Conservation (phyloP, 2,888 invertebrate species). For the Synanthedon andrenaeformis region DNA sequence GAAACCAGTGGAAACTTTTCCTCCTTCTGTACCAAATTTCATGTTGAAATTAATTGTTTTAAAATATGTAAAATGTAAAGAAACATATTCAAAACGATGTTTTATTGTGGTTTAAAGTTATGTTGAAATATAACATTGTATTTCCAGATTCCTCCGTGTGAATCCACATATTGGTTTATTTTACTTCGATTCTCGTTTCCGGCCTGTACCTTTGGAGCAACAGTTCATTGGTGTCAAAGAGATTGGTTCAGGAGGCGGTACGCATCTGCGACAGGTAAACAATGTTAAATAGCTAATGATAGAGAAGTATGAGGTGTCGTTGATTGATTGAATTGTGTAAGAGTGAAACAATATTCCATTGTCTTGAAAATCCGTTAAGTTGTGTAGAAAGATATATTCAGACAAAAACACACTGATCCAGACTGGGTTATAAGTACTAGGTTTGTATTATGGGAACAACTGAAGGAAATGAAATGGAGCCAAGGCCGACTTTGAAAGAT, state of each 20-base stretch:
- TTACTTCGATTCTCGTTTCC: slow-evolving; percentile 92
- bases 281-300: not conserved
- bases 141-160: slow-evolving; percentile 83
- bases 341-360: no score
- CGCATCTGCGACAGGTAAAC: slow-evolving; percentile 48
- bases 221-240: slow-evolving; percentile 91
- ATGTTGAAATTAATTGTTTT: not conserved
- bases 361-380: no score
- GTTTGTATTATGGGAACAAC: no score
- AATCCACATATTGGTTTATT: slow-evolving; percentile 93
- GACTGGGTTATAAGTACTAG: no score
- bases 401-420: no score
- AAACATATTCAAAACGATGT: no score
- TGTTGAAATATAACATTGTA: no score
- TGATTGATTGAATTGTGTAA: no score
- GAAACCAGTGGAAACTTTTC: not conserved
- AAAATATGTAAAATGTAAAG: not conserved
- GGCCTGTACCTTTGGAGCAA: slow-evolving; percentile 94
- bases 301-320: not conserved
- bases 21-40: not conserved
- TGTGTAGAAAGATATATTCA: no score
- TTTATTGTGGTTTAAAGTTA: no score
- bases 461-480: no score
- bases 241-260: slow-evolving; percentile 49
- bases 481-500: no score